Percentiles rank a stretch among this genome's conserved stretches.
Evolutionary conservation across 2,888 invertebrate genomes (phyloP).

Genomic region (Caenorhabditis wallacei): DNA sequence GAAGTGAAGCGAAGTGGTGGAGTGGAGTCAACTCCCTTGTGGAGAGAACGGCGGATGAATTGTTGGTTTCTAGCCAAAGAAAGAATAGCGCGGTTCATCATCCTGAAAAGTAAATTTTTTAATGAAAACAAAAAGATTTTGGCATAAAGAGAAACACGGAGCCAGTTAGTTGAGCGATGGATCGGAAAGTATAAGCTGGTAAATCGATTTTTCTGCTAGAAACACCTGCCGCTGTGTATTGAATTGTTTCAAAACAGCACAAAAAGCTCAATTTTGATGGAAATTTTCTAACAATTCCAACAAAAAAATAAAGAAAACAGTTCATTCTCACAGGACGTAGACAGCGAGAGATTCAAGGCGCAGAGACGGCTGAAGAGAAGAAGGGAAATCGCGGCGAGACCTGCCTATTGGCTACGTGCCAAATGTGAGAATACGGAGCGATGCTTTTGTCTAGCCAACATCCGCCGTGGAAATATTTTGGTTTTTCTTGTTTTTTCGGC

Average conservation of each 20-base stretch:
- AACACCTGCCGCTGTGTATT: too few species aligned
- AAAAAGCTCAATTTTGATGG: not conserved
- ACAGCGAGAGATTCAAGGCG: conserved; percentile 49
- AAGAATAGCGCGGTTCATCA: conserved; percentile 72
- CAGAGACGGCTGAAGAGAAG: conserved; percentile 60
- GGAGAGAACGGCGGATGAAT: conserved; percentile 72
- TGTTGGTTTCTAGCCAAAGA: conserved; percentile 65
- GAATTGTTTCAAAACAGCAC: not conserved
- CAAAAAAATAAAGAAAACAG: not conserved
- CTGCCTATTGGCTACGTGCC: conserved; percentile 60
- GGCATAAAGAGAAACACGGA: not conserved
- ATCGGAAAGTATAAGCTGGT: too few species aligned
- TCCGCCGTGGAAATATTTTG: not conserved
- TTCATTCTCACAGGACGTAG: conserved; percentile 14
- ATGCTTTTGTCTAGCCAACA: not conserved
- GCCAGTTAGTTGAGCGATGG: too few species aligned
- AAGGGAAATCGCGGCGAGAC: conserved; percentile 46
- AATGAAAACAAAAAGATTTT: not conserved
- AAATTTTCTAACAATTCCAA: not conserved
- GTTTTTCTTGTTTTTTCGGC: not conserved
- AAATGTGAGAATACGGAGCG: conserved; percentile 56
- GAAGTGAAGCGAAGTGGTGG: conserved; percentile 76
- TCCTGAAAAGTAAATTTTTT: conserved; percentile 35
- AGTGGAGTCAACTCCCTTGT: conserved; percentile 78
- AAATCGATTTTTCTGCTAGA: too few species aligned